A percentile compares a stretch with the other conserved stretches of the same genome.
These are phyloP conservation scores for Aramus guarauna DNA, from an alignment of 2,113 vertebrate species.

Conservation along the genomic window DNA sequence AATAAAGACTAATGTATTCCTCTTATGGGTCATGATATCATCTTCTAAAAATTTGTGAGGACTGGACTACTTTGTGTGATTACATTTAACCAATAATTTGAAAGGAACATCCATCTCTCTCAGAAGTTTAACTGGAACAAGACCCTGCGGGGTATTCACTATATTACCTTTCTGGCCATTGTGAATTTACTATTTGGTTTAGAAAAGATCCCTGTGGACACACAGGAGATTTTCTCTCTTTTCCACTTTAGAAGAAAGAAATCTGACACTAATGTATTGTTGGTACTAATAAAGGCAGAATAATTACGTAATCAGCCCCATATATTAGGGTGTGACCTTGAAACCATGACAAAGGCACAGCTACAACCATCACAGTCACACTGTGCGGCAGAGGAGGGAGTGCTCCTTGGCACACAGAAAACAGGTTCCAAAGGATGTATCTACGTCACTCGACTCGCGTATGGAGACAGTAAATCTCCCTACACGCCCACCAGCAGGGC, in stretches of 20 bases:
- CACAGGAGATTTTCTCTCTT: background rate
- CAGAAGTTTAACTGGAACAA: background rate
- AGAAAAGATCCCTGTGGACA: background rate
- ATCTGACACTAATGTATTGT: background rate
- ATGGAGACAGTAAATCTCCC: background rate
- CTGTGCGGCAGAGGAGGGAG: background rate
- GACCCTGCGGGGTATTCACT: background rate
- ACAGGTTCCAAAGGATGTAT: background rate
- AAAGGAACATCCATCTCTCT: background rate
- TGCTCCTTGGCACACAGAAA: background rate
- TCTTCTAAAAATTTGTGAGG: background rate
- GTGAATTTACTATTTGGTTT: background rate
- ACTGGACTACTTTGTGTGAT: background rate
- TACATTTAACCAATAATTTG: background rate
- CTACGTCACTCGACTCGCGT: accelerated
- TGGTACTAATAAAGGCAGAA: background rate
- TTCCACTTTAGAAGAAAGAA: background rate
- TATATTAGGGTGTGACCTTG: background rate
- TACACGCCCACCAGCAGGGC: background rate
- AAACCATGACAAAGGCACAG: background rate
- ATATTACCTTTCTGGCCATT: background rate
- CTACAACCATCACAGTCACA: background rate
- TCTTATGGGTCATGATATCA: background rate
- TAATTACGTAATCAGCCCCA: background rate
- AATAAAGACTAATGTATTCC: background rate